These are phyloP conservation scores for Harpagoxenus sublaevis DNA, from an alignment of 2,888 invertebrate genomes.

Conservation along the genomic window DNA sequence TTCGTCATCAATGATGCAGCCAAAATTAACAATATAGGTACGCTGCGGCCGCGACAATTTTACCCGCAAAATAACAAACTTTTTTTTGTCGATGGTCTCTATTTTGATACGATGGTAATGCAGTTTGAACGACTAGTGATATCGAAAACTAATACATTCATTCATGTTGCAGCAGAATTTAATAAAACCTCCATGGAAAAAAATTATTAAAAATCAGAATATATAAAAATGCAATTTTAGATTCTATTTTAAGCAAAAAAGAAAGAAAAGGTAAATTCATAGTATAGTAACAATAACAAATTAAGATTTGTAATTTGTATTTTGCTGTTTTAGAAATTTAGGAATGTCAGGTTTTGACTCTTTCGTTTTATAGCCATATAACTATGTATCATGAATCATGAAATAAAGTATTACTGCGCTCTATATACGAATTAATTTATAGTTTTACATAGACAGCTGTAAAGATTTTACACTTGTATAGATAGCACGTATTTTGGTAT, in stretches of 20 bases:
- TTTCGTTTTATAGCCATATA: background rate
- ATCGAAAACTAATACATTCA: background rate
- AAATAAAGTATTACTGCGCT: background rate
- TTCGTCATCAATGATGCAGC: background rate
- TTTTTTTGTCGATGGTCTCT: background rate
- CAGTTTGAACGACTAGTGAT: background rate
- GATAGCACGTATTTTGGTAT: background rate
- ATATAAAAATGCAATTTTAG: background rate
- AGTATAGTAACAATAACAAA: background rate
- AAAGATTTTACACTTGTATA: background rate
- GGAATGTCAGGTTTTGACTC: background rate
- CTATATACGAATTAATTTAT: background rate
- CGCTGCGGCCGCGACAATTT: background rate
- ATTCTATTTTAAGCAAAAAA: background rate
- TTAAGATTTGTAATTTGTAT: background rate
- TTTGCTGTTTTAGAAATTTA: background rate
- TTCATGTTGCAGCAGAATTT: background rate
- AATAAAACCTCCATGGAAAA: background rate
- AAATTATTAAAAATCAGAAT: background rate
- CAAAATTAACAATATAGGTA: slow-evolving; percentile 4
- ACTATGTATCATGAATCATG: background rate
- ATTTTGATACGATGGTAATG: background rate
- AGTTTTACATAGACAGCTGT: background rate
- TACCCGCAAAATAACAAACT: background rate
- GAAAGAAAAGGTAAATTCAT: background rate